Evolutionary conservation across 2,113 vertebrate genomes (phyloP), one percentile per base, ranked within the genome.

Genomic region (Limnothrissa miodon): DNA sequence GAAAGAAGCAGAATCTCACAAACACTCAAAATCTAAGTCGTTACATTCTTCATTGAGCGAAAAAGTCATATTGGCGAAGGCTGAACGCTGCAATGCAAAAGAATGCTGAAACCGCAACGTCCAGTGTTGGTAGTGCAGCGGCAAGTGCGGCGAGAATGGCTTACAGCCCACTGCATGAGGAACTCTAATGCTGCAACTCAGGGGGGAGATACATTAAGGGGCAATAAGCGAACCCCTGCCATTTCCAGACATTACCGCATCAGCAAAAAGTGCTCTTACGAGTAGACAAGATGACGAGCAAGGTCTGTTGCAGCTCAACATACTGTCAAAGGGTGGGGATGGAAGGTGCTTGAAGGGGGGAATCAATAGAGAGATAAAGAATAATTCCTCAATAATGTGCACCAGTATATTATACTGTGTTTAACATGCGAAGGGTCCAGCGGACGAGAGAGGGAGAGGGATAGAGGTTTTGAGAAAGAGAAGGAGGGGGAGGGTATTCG

Each of bases 171-270:
- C 88, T 81, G 89, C 85, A 89, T 81, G 85, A 87, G 82, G 83
- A 83, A 88, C 48, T 84, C 89, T 88, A 84, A 88, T 90, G 88
- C 92, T 92, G 93, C 92, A 93, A 88, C 89, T 94, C 87, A 88
- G 89, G 88, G 87, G 92, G 91, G 88, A 94, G 93, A 93, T 91
- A 93, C 92, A 88, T 90, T 93, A 93, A 93, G 93, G 89, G 90
- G 94, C 91, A 83, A 91, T 93, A 90, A 91, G 93, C 93, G 90
- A 93, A 93, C 93, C 92, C 93, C 92, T 95, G 94, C 95, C 96
- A 96, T 97, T 96, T 95, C 95, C 95, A 94, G 95, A 93, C 95
- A 95, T 95, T 94, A 96, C 96, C 95, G 95, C 93, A 95, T 98
- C 97, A 98, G 97, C 97, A 97, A 92, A 97, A 97, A 96, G 94